These are phyloP conservation scores for Melanchra persicariae DNA, from an alignment of 2,888 invertebrate species.

Conservation along the genomic window DNA sequence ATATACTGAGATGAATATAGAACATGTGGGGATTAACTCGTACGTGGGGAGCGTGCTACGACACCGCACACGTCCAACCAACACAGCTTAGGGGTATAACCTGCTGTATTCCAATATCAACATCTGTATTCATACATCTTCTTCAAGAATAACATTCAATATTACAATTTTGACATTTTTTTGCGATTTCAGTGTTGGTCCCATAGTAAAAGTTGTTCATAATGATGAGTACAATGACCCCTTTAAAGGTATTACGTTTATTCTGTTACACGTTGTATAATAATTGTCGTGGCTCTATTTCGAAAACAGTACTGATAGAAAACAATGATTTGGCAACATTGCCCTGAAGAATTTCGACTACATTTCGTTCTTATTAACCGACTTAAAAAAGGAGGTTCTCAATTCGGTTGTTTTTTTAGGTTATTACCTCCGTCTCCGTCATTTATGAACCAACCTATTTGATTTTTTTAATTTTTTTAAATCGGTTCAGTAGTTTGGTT, in stretches of 20 bases:
- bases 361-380: slow-evolving; percentile 3
- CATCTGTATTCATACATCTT: slow-evolving; percentile 30
- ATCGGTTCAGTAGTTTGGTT: too few relatives aligned
- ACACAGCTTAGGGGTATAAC: slow-evolving; percentile 49
- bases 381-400: too few relatives aligned
- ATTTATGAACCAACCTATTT: too few relatives aligned
- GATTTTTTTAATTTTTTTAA: too few relatives aligned
- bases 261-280: too few relatives aligned
- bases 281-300: neutral
- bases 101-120: slow-evolving; percentile 40
- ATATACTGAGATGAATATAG: slow-evolving; percentile 60
- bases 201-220: too few relatives aligned
- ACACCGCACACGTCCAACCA: slow-evolving; percentile 59
- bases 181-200: too few relatives aligned
- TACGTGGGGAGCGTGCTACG: slow-evolving; percentile 60
- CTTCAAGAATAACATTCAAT: slow-evolving; percentile 8
- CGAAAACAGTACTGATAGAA: neutral
- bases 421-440: too few relatives aligned
- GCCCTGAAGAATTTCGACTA: neutral
- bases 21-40: slow-evolving; percentile 61
- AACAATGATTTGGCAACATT: slow-evolving; percentile 6
- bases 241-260: too few relatives aligned
- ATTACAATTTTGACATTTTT: too few relatives aligned
- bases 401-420: too few relatives aligned
- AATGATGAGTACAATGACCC: too few relatives aligned